These are phyloP conservation scores for Beroe ovata DNA, from an alignment of 37 sponge, comb jelly and placozoan genomes.

Conservation along the genomic window DNA sequence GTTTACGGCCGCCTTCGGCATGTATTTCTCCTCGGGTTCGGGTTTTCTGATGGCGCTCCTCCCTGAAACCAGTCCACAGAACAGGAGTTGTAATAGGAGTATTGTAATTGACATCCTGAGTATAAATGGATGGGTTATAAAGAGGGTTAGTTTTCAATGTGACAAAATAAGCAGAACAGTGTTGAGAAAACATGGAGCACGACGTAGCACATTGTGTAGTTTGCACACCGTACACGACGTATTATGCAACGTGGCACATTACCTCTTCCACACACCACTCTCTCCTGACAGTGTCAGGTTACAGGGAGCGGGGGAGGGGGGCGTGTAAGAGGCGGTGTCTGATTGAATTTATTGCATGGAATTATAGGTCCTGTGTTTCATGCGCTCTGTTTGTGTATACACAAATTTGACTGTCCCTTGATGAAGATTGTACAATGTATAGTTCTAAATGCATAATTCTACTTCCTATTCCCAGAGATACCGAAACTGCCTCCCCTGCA, in stretches of 20 bases:
- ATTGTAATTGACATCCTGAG: not conserved
- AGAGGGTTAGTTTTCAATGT: too few species aligned
- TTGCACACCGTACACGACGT: not conserved
- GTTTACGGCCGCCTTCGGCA: not conserved
- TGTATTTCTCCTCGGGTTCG: not conserved
- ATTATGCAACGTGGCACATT: conserved; percentile 41
- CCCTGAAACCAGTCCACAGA: not conserved
- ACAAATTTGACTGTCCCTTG: too few species aligned
- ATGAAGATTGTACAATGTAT: not conserved
- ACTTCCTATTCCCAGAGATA: conserved; percentile 71
- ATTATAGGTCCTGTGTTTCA: too few species aligned
- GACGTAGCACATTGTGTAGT: too few species aligned
- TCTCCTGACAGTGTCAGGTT: too few species aligned
- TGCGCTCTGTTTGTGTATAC: too few species aligned
- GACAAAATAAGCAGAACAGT: too few species aligned
- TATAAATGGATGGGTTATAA: too few species aligned
- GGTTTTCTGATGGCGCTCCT: conserved; percentile 24
- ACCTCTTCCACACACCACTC: conserved; percentile 33
- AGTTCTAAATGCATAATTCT: not conserved
- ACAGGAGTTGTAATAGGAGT: not conserved
- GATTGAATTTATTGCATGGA: too few species aligned
- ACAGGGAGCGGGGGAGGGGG: too few species aligned
- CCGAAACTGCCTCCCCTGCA: conserved; percentile 76
- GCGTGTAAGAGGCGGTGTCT: too few species aligned
- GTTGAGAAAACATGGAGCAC: too few species aligned